Evolutionary conservation across 2,113 vertebrate species (phyloP), one percentile per base, ranked within the genome.

Genomic region (Rissa tridactyla): DNA sequence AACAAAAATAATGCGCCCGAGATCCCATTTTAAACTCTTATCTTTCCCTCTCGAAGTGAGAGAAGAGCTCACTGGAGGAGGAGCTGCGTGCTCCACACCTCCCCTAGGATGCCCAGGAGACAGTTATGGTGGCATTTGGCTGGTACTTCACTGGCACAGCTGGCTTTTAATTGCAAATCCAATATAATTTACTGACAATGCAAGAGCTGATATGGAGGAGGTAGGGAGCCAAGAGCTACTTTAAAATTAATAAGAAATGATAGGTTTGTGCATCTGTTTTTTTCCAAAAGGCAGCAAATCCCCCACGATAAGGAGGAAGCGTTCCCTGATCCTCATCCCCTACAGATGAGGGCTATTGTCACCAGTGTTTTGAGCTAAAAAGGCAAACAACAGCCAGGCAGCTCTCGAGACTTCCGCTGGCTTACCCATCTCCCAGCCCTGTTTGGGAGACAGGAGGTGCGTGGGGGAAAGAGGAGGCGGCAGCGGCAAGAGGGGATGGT

Each of bases 91-190:
- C 70, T 96, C 82, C 75, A 77, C 71, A 90, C 90, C 69, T 91
- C 87, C 88, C 91, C 38, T 55, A 90, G 91, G 96, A 96, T 3
- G 1, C 80, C 75, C 78, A 82, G 47, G 86, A 92, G 94, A 96
- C 52, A 26, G 82, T 20, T 84, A 86, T 10, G 64, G 88, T 92
- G 92, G 95, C 90, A 94, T 92, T 91, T 97, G 96, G 90, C 95
- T 95, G 89, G 86, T 75, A 90, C 85, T 69, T 82, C 78, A 79
- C 76, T 91, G 94, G 93, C 94, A 96, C 96, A 97, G 94, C 97
- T 97, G 97, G 92, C 88, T 96, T 93, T 96, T 95, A 96, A 97
- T 80, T 93, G 93, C 94, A 97, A 96, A 96, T 93, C 86, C 88
- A 96, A 77, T 79, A 86, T 87, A 93, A 96, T 94, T 96, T 93